Base-by-base conservation (phyloP, 23 tunicate species). In the Ciona savignyi region DNA sequence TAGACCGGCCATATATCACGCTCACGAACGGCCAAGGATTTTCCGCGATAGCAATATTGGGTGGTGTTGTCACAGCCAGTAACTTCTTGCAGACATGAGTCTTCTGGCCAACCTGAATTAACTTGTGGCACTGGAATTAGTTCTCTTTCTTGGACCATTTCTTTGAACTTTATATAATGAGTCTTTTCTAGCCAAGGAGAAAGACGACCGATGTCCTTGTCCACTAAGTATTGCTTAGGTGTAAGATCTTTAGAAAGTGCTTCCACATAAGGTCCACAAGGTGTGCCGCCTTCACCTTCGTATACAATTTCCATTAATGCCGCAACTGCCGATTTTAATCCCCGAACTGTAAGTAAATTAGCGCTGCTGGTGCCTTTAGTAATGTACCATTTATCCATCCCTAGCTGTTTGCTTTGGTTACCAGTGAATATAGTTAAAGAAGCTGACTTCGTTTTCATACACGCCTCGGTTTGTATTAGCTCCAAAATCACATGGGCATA, bases 271-370 rank as follows among this genome's bases (percentile, higher is more conserved):
- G 76, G 51, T 35, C 42, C 26, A 73, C 85, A 81, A 1, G 71
- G 26, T 1, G 76, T 25, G 2, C 85, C 78, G 4, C 85, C 85
- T 64, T 73, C 85, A 21, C 85, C 85, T 34, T 81, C 85, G 32
- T 73, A 81, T 1, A 77, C 68, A 32, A 81, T 73, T 24, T 74
- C 73, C 4, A 81, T 25, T 42, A 81, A 27, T 19, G 85, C 79
- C 63, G 33, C 71, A 28, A 81, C 26, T 4, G 85, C 85, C 29
- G 79, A 77, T 32, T 34, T 31, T n/a, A 81, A 32, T 65, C 64
- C 34, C 2, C 20, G 23, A 3, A 81, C 78, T 19, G 78, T 15
- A 81, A 72, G 61, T 3, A 74, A 25, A 6, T 3, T 27, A 9
- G 51, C 77, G 9, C 4, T 56, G 25, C 35, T 11, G 60, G 61